Conservation (phyloP, 1,140 invertebrate genomes). For the Notospermus geniculatus region DNA sequence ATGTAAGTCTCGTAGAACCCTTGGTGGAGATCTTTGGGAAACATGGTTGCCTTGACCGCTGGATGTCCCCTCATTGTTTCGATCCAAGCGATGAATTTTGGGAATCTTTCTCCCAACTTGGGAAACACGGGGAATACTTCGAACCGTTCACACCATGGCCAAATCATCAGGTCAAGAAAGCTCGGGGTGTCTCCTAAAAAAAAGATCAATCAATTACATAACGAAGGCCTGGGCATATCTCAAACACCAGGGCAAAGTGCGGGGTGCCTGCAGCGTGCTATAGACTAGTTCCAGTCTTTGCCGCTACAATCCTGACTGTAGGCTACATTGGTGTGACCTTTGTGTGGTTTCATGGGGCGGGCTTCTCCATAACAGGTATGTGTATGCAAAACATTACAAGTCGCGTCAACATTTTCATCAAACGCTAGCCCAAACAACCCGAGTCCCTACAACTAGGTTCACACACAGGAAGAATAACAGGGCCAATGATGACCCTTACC, state of each 20-base stretch:
- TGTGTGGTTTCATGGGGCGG: too few relatives aligned
- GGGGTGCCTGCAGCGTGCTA: too few relatives aligned
- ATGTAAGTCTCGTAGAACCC: constrained; percentile 25
- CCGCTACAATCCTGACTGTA: too few relatives aligned
- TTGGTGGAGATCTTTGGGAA: constrained; percentile 22
- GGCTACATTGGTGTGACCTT: too few relatives aligned
- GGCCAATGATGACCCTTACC: constrained; percentile 15
- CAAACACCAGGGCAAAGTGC: neutral
- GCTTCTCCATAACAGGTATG: too few relatives aligned
- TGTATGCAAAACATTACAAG: too few relatives aligned
- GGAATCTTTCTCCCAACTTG: constrained; percentile 23
- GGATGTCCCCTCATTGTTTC: constrained; percentile 30
- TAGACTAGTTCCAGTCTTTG: too few relatives aligned
- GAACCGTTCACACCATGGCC: constrained; percentile 43
- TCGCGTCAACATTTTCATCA: too few relatives aligned
- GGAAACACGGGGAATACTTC: constrained; percentile 18
- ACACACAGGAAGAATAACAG: neutral
- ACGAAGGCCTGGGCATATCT: too few relatives aligned
- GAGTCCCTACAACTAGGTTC: neutral
- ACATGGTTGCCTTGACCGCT: constrained; percentile 32
- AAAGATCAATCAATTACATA: too few relatives aligned
- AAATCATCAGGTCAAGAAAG: constrained; percentile 39
- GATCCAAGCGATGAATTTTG: constrained; percentile 31
- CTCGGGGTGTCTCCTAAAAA: constrained; percentile 26
- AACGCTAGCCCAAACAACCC: neutral